Percentiles rank a stretch among this genome's conserved stretches.
These are phyloP conservation scores for Anadara kagoshimensis DNA, from an alignment of 1,140 invertebrate genomes.

Conservation along the genomic window DNA sequence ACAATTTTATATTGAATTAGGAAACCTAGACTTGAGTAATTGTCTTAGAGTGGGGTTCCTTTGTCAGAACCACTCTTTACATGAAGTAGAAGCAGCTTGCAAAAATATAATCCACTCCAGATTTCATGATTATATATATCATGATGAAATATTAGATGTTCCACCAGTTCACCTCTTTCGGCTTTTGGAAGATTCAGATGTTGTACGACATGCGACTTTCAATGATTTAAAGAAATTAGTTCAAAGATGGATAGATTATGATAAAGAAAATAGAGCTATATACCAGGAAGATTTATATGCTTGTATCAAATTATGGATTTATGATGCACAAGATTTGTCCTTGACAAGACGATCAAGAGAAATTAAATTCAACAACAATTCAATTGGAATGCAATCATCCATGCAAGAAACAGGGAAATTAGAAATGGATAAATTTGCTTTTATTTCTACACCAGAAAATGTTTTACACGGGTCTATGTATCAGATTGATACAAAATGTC, in stretches of 20 bases:
- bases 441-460: slow-evolving; percentile 28
- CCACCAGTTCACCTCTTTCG: slow-evolving; percentile 66
- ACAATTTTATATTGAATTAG: slow-evolving; percentile 67
- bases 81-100: slow-evolving; percentile 60
- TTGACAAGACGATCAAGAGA: slow-evolving; percentile 12
- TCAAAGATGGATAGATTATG: slow-evolving; percentile 65
- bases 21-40: slow-evolving; percentile 67
- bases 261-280: slow-evolving; percentile 43
- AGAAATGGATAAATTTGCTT: slow-evolving; percentile 1
- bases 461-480: slow-evolving; percentile 32
- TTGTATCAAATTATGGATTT: slow-evolving; percentile 65
- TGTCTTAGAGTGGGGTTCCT: slow-evolving; percentile 64
- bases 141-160: slow-evolving; percentile 69
- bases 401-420: slow-evolving; percentile 21
- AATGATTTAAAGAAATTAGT: slow-evolving; percentile 62
- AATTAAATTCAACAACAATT: slow-evolving; percentile 18
- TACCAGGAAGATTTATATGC: slow-evolving; percentile 52
- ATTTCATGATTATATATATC: slow-evolving; percentile 69
- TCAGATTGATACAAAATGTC: slow-evolving; percentile 29
- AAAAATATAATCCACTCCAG: slow-evolving; percentile 66
- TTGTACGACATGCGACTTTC: slow-evolving; percentile 65
- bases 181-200: slow-evolving; percentile 60
- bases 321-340: slow-evolving; percentile 40
- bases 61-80: slow-evolving; percentile 66
- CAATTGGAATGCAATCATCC: slow-evolving; percentile 35